phyloP scores from a whole-genome alignment of 2,113 vertebrate genomes.

The Larimichthys polyactis region DNA sequence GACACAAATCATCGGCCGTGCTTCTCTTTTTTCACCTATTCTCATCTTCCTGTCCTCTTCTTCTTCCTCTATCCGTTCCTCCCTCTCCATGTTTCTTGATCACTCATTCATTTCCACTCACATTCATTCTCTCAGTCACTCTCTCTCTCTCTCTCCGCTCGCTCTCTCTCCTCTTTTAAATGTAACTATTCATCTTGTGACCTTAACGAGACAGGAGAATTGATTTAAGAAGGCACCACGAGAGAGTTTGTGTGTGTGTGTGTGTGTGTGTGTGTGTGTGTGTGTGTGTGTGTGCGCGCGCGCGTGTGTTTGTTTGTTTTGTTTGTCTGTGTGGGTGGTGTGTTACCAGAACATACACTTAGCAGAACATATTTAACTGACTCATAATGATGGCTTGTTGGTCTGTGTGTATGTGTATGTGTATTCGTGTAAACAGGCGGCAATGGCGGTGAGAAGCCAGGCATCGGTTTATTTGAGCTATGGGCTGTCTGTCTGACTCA shows the following conservation, averaged over 20 bases:
- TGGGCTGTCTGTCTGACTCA: slow-evolving; percentile 39
- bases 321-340: slow-evolving; percentile 53
- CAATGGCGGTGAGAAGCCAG: slow-evolving; percentile 25
- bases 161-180: slow-evolving; percentile 44
- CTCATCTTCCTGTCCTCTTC: slow-evolving; percentile 1
- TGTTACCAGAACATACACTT: slow-evolving; percentile 62
- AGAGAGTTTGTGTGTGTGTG: slow-evolving; percentile 1
- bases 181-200: slow-evolving; percentile 64
- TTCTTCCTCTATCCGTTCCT: neutral
- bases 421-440: slow-evolving; percentile 35
- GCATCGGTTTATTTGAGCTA: slow-evolving; percentile 43
- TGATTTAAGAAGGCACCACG: slow-evolving; percentile 44
- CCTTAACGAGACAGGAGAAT: slow-evolving; percentile 51
- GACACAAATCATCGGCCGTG: neutral
- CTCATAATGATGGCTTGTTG: slow-evolving; percentile 56
- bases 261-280: neutral
- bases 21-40: neutral
- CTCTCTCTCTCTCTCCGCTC: slow-evolving; percentile 18
- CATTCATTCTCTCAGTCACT: slow-evolving; percentile 8
- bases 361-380: slow-evolving; percentile 69
- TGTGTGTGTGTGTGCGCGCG: too few species aligned
- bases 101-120: slow-evolving; percentile 15
- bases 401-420: slow-evolving; percentile 25
- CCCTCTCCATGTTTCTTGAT: slow-evolving; percentile 23
- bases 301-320: slow-evolving; percentile 53